phyloP scores from a whole-genome alignment of 2,113 vertebrate species.

The Saccopteryx bilineata region DNA sequence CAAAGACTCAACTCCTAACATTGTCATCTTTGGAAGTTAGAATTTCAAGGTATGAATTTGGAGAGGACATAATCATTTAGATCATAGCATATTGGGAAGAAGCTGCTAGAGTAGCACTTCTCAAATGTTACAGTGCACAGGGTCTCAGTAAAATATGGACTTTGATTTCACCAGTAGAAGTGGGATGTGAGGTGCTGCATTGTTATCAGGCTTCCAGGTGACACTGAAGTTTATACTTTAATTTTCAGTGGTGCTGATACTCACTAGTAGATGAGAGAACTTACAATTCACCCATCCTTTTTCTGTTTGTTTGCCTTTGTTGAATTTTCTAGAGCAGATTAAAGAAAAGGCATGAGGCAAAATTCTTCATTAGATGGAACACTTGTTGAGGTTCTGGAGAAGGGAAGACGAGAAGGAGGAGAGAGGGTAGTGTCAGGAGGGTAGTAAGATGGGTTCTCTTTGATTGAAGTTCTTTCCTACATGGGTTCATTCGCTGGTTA shows the following conservation, averaged over 20 bases:
- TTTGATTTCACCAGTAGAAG: neutral
- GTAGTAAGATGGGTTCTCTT: neutral
- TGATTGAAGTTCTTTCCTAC: neutral
- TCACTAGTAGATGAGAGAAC: neutral
- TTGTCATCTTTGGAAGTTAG: neutral
- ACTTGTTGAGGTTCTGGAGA: neutral
- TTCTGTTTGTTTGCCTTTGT: neutral
- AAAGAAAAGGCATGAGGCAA: neutral
- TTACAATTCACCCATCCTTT: neutral
- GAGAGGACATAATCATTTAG: neutral
- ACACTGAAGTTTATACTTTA: neutral
- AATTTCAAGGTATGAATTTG: neutral
- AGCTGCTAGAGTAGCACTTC: neutral
- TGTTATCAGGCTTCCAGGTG: neutral
- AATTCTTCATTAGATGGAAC: neutral
- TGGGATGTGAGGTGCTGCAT: neutral
- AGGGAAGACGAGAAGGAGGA: neutral
- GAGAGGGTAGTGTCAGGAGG: neutral
- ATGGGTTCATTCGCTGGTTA: neutral
- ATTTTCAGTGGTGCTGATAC: neutral
- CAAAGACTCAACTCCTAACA: neutral
- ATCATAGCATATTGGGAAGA: neutral
- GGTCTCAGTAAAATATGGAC: neutral
- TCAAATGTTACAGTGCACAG: neutral
- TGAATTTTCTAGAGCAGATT: conserved; percentile 25